Evolutionary conservation across 2,888 invertebrate genomes (phyloP).

Genomic region (Agrotis ipsilon): DNA sequence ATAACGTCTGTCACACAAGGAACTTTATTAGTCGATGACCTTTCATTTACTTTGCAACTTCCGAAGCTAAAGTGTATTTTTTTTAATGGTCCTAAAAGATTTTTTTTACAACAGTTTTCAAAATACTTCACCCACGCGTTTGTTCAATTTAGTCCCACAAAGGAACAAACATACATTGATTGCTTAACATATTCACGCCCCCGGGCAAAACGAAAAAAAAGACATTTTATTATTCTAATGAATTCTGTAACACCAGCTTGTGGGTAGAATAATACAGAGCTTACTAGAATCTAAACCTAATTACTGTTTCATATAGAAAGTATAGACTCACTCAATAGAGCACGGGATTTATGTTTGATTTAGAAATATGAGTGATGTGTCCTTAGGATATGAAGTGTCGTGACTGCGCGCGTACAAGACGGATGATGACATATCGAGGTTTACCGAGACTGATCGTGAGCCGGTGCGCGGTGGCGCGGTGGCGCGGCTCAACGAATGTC

Average conservation of each 20-base stretch:
- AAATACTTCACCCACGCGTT: too few relatives aligned
- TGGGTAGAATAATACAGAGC: too few relatives aligned
- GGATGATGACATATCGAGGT: slow-evolving; percentile 36
- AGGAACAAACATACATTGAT: too few relatives aligned
- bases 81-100: too few relatives aligned
- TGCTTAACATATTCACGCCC: too few relatives aligned
- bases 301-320: neutral
- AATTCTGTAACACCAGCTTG: neutral
- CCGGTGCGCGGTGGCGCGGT: too few relatives aligned
- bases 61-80: too few relatives aligned
- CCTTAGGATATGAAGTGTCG: neutral
- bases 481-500: slow-evolving; percentile 26
- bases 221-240: neutral
- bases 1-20: neutral
- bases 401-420: slow-evolving; percentile 8
- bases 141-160: too few relatives aligned
- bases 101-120: too few relatives aligned
- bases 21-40: slow-evolving; percentile 1
- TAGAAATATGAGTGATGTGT: slow-evolving; percentile 5
- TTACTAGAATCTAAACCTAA: too few relatives aligned
- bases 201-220: too few relatives aligned
- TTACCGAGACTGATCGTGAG: slow-evolving; percentile 34
- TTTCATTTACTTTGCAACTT: too few relatives aligned
- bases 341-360: neutral
- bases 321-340: neutral